Base-by-base conservation (phyloP, 1,140 invertebrate genomes). In the Zaprionus vittiger region DNA sequence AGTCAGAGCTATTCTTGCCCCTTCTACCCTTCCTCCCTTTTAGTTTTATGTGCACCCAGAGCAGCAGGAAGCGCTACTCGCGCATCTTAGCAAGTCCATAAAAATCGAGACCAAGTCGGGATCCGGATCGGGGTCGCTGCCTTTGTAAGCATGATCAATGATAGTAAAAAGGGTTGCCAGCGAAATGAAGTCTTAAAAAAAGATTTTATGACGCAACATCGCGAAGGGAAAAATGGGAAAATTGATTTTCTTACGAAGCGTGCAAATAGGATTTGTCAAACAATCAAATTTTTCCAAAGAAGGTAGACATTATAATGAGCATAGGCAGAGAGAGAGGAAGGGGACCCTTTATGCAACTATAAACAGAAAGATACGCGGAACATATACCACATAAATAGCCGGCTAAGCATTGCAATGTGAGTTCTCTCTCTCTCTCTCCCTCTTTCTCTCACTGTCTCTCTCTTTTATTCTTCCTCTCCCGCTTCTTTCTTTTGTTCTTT, bases 261-360 rank as follows among this genome's bases (percentile, higher is more conserved):
- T 89, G 85, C 81, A 89, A 89, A 89, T 90, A 89, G 84, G 85
- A 89, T 89, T 89, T 90, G 85, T 89, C 85, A 72, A 70, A 73
- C 69, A 69, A 80, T 80, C 70, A 80, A 63, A 77, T 28, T n/a
- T 63, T 81, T 81, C 63, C 56, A 85, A 85, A 79, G 52, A 11
- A 79, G 60, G 63, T 63, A 71, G 69, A 49, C 37, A 81, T 77
- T 70, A 83, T 78, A 81, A 67, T 49, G 63, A 80, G 79, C 61
- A 56, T 63, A 68, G 54, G 52, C 47, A 49, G 38, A 14, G 14
- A 5, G 37, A 38, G 12, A n/a, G 41, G 41, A 44, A 47, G 24
- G 37, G 24, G 37, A 55, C 63, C 64, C 38, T 65, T 15, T 47
- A 28, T 44, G 22, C 49, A 52, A 38, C 41, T 47, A 64, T 60